Evolutionary conservation across 1,140 invertebrate genomes (phyloP).

Genomic region (Drosophila willistoni): DNA sequence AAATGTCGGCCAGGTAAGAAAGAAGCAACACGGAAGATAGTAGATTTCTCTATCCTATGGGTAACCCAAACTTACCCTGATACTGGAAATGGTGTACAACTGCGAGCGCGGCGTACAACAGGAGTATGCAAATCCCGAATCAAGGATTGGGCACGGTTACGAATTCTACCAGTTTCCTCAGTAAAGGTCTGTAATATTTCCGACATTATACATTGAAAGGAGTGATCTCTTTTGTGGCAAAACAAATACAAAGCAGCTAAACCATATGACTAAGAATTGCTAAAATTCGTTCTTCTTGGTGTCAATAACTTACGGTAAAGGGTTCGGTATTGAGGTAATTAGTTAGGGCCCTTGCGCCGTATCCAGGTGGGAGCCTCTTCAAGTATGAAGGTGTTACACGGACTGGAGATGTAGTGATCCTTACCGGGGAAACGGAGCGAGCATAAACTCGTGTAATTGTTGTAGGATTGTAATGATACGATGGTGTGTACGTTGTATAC

Average conservation of each 20-base stretch:
- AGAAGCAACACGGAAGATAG: no score
- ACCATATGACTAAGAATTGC: not conserved
- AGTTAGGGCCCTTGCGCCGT: slow-evolving; percentile 87
- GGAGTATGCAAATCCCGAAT: slow-evolving; percentile 89
- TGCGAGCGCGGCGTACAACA: slow-evolving; percentile 87
- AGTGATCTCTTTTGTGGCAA: not conserved
- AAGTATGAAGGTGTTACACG: slow-evolving; percentile 88
- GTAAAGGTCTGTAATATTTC: slow-evolving; percentile 87
- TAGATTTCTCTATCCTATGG: no score
- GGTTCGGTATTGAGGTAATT: slow-evolving; percentile 90
- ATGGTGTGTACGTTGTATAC: slow-evolving; percentile 77
- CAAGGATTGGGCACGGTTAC: slow-evolving; percentile 89
- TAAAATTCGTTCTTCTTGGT: slow-evolving; percentile 84
- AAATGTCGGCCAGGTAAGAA: not conserved
- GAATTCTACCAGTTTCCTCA: slow-evolving; percentile 90
- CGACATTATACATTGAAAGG: slow-evolving; percentile 1
- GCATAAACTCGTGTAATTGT: slow-evolving; percentile 74
- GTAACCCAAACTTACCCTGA: slow-evolving; percentile 64
- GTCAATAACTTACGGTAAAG: slow-evolving; percentile 76
- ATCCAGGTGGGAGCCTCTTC: slow-evolving; percentile 86
- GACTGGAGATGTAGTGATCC: slow-evolving; percentile 84
- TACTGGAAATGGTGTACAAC: slow-evolving; percentile 84
- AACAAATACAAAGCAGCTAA: not conserved
- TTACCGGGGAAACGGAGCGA: slow-evolving; percentile 84
- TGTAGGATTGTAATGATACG: slow-evolving; percentile 75